Percentiles rank a stretch among this genome's conserved stretches.
These are phyloP conservation scores for Agrochola circellaris DNA, from an alignment of 2,888 invertebrate species.

Conservation along the genomic window DNA sequence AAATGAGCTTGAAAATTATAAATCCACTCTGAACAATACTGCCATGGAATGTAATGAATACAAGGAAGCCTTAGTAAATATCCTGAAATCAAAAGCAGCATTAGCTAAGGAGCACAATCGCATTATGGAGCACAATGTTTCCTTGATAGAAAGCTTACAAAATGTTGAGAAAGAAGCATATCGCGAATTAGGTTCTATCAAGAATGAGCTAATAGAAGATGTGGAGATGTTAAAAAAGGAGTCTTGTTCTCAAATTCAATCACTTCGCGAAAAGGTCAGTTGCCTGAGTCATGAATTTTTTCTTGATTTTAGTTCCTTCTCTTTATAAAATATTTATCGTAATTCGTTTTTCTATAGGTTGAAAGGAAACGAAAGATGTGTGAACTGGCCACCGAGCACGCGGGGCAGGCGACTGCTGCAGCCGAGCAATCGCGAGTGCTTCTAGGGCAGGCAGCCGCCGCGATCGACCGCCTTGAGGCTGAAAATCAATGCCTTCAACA, in stretches of 20 bases:
- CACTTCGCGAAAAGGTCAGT: conserved; percentile 84
- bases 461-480: conserved; percentile 81
- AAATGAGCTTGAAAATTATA: conserved; percentile 80
- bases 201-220: conserved; percentile 87
- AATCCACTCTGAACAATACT: conserved; percentile 81
- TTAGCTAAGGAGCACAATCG: conserved; percentile 86
- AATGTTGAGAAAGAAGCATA: conserved; percentile 88
- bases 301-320: not conserved
- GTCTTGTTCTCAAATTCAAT: conserved; percentile 84
- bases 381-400: conserved; percentile 83
- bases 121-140: conserved; percentile 88
- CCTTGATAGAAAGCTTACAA: conserved; percentile 86
- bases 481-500: conserved; percentile 82
- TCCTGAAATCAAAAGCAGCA: conserved; percentile 87
- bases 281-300: not conserved
- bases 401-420: conserved; percentile 82
- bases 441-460: conserved; percentile 81
- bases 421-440: conserved; percentile 84
- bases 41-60: conserved; percentile 86
- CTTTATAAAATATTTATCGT: not conserved
- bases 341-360: conserved; percentile 71
- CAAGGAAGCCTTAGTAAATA: conserved; percentile 87
- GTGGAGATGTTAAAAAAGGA: conserved; percentile 86
- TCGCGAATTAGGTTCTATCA: conserved; percentile 86
- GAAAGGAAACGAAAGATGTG: conserved; percentile 83